Conservation (phyloP, 2,797 vertebrate species). For the Enteromius radiatus region DNA sequence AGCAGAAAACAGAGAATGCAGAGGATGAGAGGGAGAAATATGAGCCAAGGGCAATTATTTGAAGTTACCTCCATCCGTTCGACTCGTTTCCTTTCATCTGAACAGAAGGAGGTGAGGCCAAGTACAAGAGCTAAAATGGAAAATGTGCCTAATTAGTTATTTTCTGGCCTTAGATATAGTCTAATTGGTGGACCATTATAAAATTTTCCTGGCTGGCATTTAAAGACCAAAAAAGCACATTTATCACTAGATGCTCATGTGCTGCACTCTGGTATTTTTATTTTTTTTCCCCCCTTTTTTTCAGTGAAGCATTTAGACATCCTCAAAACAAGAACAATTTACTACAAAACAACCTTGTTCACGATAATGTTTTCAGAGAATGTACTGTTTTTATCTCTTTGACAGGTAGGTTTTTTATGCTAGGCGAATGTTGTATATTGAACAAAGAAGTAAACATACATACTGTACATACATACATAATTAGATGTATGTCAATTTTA, state of each 20-base stretch:
- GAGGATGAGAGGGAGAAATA: not conserved
- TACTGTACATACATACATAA: not conserved
- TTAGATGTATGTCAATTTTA: not conserved
- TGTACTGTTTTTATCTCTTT: not conserved
- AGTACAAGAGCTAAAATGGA: conserved; percentile 14
- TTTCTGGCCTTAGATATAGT: conserved; percentile 40
- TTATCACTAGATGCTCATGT: not conserved
- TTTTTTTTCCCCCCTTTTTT: not conserved
- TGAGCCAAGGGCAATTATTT: conserved; percentile 22
- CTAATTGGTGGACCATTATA: conserved; percentile 54
- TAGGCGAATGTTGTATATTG: not conserved
- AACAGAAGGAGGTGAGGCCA: conserved; percentile 17
- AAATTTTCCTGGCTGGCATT: conserved; percentile 54
- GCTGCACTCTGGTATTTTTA: not conserved
- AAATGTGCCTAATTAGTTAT: conserved; percentile 53
- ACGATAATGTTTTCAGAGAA: not conserved
- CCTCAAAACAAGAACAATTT: not conserved
- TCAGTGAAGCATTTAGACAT: not conserved
- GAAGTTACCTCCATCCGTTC: conserved; percentile 11
- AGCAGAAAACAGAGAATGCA: not conserved
- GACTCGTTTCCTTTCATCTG: conserved; percentile 45
- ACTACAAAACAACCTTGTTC: not conserved
- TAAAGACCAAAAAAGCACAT: conserved; percentile 35
- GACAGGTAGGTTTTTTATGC: not conserved
- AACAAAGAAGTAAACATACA: not conserved